A percentile compares a stretch with the other conserved stretches of the same genome.
Evolutionary conservation across 1,140 invertebrate genomes (phyloP).

Genomic region (Hypsibius dujardini): DNA sequence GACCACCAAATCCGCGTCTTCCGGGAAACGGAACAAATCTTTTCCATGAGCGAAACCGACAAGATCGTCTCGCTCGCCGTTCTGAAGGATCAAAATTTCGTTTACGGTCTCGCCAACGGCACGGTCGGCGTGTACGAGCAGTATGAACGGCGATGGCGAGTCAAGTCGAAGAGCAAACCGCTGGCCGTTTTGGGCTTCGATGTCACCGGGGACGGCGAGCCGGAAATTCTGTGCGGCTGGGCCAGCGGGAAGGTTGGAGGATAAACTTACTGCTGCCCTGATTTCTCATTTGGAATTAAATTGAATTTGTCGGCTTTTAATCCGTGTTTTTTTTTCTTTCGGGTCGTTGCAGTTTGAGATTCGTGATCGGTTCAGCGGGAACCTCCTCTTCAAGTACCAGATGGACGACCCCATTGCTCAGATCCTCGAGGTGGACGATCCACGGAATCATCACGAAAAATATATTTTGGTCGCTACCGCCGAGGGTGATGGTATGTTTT

Average conservation of each 20-base stretch:
- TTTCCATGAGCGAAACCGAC: slow-evolving; percentile 69
- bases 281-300: neutral
- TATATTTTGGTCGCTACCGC: slow-evolving; percentile 1
- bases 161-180: slow-evolving; percentile 70
- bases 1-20: slow-evolving; percentile 72
- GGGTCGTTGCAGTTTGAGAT: neutral
- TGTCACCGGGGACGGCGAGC: slow-evolving; percentile 50
- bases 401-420: slow-evolving; percentile 15
- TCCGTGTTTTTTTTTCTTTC: slow-evolving; percentile 2
- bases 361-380: slow-evolving; percentile 1
- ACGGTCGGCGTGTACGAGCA: slow-evolving; percentile 85
- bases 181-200: slow-evolving; percentile 51
- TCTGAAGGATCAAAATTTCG: slow-evolving; percentile 48
- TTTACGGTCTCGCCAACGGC: slow-evolving; percentile 73
- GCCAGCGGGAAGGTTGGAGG: slow-evolving; percentile 64
- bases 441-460: neutral
- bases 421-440: neutral
- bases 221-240: slow-evolving; percentile 73
- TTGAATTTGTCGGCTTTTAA: slow-evolving; percentile 6
- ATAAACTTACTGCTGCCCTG: neutral
- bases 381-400: slow-evolving; percentile 13
- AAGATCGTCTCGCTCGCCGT: slow-evolving; percentile 18
- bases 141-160: slow-evolving; percentile 60
- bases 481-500: slow-evolving; percentile 11
- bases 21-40: slow-evolving; percentile 61